A percentile compares a stretch with the other conserved stretches of the same genome.
phyloP scores from a whole-genome alignment of 2,888 invertebrate genomes.

The Meteorus cinctellus region DNA sequence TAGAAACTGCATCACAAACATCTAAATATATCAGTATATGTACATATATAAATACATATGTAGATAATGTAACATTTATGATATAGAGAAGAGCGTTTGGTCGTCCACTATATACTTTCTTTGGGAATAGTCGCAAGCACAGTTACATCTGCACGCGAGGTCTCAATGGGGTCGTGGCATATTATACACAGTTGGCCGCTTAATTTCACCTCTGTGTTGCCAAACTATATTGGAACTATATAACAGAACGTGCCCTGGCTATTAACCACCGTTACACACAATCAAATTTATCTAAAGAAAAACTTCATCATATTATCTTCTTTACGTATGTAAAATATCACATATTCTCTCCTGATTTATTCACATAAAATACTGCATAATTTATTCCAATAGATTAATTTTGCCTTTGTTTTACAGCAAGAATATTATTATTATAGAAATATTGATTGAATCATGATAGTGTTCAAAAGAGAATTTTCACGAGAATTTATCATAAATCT shows the following conservation, averaged over 20 bases:
- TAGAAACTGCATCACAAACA: constrained; percentile 2
- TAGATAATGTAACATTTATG: constrained; percentile 10
- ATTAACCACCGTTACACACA: no score
- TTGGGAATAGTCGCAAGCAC: constrained; percentile 57
- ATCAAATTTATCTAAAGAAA: neutral
- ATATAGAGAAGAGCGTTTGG: constrained; percentile 30
- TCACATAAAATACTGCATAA: no score
- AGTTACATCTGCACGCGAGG: constrained; percentile 65
- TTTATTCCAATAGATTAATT: no score
- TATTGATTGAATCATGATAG: no score
- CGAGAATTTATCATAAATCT: no score
- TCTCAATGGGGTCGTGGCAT: constrained; percentile 56
- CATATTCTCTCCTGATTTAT: no score
- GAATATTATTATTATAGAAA: no score
- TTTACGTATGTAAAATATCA: no score
- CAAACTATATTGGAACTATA: constrained; percentile 22
- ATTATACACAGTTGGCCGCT: constrained; percentile 47
- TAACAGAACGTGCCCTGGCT: constrained; percentile 1
- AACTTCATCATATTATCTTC: no score
- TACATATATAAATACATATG: constrained; percentile 20
- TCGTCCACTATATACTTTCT: constrained; percentile 46
- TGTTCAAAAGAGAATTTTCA: no score
- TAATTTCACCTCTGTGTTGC: constrained; percentile 55
- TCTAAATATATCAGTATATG: neutral
- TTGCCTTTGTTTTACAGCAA: no score